phyloP scores from a whole-genome alignment of 2,113 vertebrate species.

The Psilopogon haemacephalus region DNA sequence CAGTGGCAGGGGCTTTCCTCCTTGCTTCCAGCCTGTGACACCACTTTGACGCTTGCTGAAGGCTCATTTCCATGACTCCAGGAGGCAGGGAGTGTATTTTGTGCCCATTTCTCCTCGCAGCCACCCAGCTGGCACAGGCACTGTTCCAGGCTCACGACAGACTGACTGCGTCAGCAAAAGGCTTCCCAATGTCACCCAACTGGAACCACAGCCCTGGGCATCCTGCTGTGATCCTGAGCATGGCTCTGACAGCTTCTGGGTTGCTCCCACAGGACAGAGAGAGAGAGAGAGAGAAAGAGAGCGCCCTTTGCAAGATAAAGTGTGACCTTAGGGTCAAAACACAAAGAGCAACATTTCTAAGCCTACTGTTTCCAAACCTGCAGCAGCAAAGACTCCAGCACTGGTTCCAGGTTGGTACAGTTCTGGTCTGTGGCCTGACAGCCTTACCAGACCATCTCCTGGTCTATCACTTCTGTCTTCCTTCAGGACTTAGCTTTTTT shows the following conservation, averaged over 20 bases:
- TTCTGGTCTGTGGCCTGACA: fast-evolving
- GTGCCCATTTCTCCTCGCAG: not conserved
- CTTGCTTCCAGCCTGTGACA: not conserved
- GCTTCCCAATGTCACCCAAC: not conserved
- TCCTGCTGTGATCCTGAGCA: not conserved
- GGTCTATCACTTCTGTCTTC: not conserved
- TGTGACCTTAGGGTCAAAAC: not conserved
- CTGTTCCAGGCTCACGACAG: fast-evolving
- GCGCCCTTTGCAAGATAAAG: not conserved
- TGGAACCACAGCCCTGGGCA: fast-evolving
- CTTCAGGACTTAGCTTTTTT: not conserved
- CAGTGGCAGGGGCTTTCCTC: not conserved
- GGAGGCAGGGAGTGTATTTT: not conserved
- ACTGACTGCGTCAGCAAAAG: not conserved
- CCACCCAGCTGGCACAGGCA: not conserved
- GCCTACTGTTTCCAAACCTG: not conserved
- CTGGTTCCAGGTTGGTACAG: not conserved
- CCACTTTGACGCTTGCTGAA: not conserved
- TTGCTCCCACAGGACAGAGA: not conserved
- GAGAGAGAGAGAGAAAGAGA: no score
- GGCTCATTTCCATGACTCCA: fast-evolving
- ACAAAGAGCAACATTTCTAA: not conserved
- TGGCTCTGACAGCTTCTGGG: fast-evolving
- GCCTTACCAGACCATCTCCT: fast-evolving
- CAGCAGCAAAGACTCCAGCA: not conserved